These are phyloP conservation scores for Clusia tigrina DNA, from an alignment of 2,888 invertebrate genomes.

Conservation along the genomic window DNA sequence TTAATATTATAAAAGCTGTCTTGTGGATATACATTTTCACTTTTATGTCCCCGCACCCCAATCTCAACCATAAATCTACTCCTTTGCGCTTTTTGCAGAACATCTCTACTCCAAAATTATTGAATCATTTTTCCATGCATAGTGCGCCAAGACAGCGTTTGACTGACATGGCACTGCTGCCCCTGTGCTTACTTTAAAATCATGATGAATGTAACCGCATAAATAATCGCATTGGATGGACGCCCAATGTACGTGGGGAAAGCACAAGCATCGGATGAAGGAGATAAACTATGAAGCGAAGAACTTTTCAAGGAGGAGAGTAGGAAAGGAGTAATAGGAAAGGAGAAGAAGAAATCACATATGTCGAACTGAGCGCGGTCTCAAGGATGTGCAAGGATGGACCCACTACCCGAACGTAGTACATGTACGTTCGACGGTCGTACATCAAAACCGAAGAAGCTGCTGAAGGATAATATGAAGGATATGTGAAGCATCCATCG, in stretches of 20 bases:
- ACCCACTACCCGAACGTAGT: slow-evolving; percentile 15
- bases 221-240: slow-evolving; percentile 42
- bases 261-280: slow-evolving; percentile 10
- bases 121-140: slow-evolving; percentile 25
- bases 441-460: slow-evolving; percentile 37
- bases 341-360: slow-evolving; percentile 6
- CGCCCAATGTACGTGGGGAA: slow-evolving; percentile 33
- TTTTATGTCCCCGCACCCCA: too few species aligned
- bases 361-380: slow-evolving; percentile 11
- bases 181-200: slow-evolving; percentile 25
- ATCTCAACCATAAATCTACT: too few species aligned
- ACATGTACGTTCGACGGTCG: slow-evolving; percentile 22
- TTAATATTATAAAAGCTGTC: background rate
- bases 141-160: slow-evolving; percentile 19
- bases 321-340: background rate
- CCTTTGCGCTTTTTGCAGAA: too few species aligned
- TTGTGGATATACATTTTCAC: background rate
- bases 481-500: slow-evolving; percentile 37
- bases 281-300: slow-evolving; percentile 6
- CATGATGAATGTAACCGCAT: slow-evolving; percentile 41
- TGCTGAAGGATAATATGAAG: slow-evolving; percentile 32
- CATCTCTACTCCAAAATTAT: background rate
- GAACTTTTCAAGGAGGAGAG: background rate
- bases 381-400: slow-evolving; percentile 21
- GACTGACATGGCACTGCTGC: slow-evolving; percentile 25